Conservation (phyloP, 2,113 vertebrate genomes). For the Varanus komodoensis region DNA sequence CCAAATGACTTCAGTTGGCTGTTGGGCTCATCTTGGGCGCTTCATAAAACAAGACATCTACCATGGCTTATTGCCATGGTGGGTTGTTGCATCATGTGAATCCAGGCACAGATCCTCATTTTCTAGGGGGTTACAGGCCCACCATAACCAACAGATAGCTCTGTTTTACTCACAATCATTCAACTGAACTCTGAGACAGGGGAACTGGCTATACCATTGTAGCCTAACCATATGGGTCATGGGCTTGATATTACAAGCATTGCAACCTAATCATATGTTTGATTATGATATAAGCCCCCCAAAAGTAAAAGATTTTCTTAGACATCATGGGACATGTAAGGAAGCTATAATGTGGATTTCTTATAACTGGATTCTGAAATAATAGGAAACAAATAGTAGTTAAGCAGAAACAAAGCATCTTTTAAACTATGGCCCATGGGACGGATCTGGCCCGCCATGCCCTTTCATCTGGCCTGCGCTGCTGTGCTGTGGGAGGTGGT, state of each 20-base stretch:
- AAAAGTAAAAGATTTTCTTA: not conserved
- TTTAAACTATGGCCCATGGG: not conserved
- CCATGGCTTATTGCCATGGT: no score
- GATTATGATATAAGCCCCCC: not conserved
- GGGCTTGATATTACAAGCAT: not conserved
- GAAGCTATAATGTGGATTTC: not conserved
- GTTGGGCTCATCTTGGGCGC: no score
- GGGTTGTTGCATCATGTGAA: no score
- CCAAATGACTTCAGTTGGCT: no score
- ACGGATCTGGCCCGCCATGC: no score
- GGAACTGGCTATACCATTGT: not conserved
- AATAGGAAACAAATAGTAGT: not conserved
- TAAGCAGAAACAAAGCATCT: not conserved
- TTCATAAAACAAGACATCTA: no score
- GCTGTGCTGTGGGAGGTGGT: no score
- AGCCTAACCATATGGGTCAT: not conserved
- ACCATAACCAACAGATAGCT: not conserved
- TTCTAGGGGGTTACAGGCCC: not conserved
- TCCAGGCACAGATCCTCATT: not conserved
- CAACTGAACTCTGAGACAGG: not conserved
- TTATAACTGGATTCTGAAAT: not conserved
- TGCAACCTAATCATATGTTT: not conserved
- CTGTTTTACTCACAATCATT: not conserved
- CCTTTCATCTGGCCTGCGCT: no score
- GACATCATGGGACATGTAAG: not conserved